phyloP scores from a whole-genome alignment of 2,113 vertebrate genomes.

The Eptesicus fuscus region DNA sequence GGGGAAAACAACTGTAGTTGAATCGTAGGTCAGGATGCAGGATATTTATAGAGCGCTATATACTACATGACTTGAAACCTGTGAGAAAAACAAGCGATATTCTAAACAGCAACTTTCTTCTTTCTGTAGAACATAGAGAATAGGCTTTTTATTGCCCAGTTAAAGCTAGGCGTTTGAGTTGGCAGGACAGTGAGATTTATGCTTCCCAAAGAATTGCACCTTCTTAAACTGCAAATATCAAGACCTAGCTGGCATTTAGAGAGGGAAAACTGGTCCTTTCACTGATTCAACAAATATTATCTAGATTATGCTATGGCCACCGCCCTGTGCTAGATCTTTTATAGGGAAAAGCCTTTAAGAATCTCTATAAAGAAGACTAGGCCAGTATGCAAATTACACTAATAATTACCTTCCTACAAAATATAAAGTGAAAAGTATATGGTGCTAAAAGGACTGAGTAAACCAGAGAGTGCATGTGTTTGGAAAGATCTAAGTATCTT shows the following conservation, averaged over 20 bases:
- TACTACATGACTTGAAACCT: neutral
- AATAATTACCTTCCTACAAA: neutral
- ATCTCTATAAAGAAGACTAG: neutral
- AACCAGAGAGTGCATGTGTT: neutral
- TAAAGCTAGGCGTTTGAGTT: neutral
- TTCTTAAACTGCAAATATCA: neutral
- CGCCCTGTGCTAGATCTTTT: neutral
- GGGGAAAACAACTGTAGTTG: neutral
- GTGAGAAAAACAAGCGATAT: neutral
- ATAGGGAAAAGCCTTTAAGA: neutral
- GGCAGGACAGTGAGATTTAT: neutral
- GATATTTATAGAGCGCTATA: neutral
- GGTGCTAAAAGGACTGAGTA: neutral
- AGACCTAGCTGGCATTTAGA: neutral
- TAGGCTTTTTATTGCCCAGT: neutral
- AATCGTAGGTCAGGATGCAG: neutral
- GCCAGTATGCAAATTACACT: neutral
- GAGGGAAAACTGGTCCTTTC: neutral
- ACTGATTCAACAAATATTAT: neutral
- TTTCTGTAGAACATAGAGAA: constrained; percentile 2
- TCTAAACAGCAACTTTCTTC: neutral
- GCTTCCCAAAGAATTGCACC: neutral
- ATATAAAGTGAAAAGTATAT: neutral
- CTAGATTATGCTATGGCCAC: neutral
- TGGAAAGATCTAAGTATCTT: neutral